These are phyloP conservation scores for Apostichopus parvimensis DNA, from an alignment of 35 echinoderm and acorn worm genomes.

Conservation along the genomic window DNA sequence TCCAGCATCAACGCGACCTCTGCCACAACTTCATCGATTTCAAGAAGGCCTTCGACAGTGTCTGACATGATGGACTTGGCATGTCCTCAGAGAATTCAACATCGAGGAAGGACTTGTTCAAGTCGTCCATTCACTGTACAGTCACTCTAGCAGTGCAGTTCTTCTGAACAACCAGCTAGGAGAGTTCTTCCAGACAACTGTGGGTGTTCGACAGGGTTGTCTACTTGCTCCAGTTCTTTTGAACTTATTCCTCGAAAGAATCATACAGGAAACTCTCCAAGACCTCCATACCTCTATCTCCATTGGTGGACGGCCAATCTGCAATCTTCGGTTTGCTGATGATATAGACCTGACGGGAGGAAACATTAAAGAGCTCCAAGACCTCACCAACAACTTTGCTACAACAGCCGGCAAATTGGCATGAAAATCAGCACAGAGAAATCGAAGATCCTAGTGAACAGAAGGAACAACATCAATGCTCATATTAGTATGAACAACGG, in stretches of 20 bases:
- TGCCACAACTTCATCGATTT: constrained; percentile 38
- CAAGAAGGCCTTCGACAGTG: constrained; percentile 39
- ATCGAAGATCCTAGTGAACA: background rate
- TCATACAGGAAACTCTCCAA: too few species aligned
- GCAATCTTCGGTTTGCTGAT: constrained; percentile 5
- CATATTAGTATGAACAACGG: too few species aligned
- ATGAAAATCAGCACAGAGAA: constrained; percentile 14
- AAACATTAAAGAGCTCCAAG: background rate
- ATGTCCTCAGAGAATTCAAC: background rate
- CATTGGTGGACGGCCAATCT: too few species aligned
- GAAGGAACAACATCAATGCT: background rate
- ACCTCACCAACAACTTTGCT: background rate
- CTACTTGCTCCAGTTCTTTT: too few species aligned
- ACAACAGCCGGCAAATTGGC: background rate
- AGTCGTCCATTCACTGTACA: constrained; percentile 7
- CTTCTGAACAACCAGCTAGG: background rate
- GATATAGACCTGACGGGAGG: background rate
- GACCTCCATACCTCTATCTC: too few species aligned
- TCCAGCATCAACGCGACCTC: constrained; percentile 12
- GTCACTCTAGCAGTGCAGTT: background rate
- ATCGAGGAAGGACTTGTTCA: background rate
- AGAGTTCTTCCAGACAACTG: constrained; percentile 27
- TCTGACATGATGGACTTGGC: constrained; percentile 34
- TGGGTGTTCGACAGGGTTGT: too few species aligned
- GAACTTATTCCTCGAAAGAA: too few species aligned